phyloP scores from a whole-genome alignment of 1,140 invertebrate genomes.

The Aphis craccivora region DNA sequence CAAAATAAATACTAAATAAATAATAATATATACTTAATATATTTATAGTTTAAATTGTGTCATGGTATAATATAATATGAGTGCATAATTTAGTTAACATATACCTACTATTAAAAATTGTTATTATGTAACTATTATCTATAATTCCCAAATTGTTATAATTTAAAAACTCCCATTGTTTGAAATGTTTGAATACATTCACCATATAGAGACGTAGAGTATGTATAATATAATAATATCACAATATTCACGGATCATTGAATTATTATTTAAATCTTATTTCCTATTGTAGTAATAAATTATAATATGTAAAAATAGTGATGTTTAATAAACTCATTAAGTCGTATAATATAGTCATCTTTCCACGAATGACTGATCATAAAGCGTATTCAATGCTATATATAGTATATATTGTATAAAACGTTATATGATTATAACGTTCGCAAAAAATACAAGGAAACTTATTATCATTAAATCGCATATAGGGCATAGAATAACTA shows the following conservation, averaged over 20 bases:
- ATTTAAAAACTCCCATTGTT: neutral
- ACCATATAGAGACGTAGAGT: no score
- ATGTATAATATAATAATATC: neutral
- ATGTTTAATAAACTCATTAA: no score
- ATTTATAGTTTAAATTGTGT: no score
- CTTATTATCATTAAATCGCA: no score
- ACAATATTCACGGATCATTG: neutral
- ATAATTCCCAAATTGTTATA: neutral
- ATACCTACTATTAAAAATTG: no score
- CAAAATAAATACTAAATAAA: no score
- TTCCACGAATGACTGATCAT: neutral
- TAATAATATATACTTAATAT: no score
- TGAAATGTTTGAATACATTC: neutral
- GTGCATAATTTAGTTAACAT: neutral
- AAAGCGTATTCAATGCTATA: neutral
- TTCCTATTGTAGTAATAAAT: neutral
- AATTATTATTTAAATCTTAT: neutral
- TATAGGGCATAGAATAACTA: no score
- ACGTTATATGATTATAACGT: no score
- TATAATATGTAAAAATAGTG: neutral
- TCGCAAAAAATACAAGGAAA: no score
- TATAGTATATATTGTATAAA: neutral
- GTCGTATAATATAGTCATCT: no score
- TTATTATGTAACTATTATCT: neutral
- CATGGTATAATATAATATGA: no score